phyloP scores from a whole-genome alignment of 2,113 vertebrate genomes.

The Sigmodon hispidus region DNA sequence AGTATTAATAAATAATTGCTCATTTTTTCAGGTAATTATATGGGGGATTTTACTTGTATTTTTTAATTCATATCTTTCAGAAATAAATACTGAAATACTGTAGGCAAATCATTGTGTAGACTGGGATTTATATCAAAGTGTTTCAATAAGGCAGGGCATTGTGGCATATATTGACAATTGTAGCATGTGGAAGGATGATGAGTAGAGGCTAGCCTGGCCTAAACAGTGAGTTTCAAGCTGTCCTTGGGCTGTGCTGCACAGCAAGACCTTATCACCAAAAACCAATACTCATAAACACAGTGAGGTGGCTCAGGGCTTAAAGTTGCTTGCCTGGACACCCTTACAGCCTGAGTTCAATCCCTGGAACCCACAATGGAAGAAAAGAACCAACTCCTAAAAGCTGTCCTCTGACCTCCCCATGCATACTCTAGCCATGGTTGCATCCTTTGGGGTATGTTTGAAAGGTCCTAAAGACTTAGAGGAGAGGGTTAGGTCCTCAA shows the following conservation, averaged over 20 bases:
- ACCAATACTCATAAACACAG: neutral
- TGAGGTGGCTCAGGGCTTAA: neutral
- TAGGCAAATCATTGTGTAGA: neutral
- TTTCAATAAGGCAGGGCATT: neutral
- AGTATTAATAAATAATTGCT: neutral
- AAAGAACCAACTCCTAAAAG: neutral
- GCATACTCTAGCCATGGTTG: neutral
- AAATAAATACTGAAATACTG: neutral
- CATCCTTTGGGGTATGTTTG: neutral
- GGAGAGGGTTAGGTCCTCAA: neutral
- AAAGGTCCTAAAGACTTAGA: neutral
- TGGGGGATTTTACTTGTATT: neutral
- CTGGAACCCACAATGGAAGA: neutral
- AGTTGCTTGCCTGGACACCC: neutral
- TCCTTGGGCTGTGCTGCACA: neutral
- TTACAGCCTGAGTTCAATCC: neutral
- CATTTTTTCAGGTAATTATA: neutral
- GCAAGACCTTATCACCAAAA: neutral
- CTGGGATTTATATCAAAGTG: neutral
- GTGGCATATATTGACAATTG: too few relatives aligned
- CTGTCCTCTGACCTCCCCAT: neutral
- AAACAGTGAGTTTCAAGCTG: neutral
- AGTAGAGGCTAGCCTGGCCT: neutral
- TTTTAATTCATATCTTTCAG: neutral
- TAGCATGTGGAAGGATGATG: too few relatives aligned